These are phyloP conservation scores for Chelmon rostratus DNA, from an alignment of 2,797 vertebrate genomes.

Conservation along the genomic window DNA sequence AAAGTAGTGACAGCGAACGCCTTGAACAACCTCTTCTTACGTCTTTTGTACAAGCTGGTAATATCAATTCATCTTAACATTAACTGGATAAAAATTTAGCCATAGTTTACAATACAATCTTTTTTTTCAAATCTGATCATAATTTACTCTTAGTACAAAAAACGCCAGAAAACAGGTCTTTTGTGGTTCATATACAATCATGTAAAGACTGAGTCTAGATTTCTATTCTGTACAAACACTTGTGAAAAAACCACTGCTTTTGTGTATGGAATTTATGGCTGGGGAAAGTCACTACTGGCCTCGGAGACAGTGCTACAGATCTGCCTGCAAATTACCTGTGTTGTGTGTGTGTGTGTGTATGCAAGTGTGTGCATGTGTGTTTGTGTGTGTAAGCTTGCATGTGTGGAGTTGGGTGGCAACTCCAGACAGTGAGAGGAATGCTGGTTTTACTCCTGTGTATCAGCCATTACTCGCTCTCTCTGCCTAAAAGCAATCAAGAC, in stretches of 20 bases:
- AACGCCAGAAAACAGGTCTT: conserved; percentile 97
- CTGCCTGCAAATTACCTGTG: conserved; percentile 86
- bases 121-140: conserved; percentile 91
- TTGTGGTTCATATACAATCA: conserved; percentile 99
- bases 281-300: conserved; percentile 93
- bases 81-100: conserved; percentile 95
- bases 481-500: conserved; percentile 67
- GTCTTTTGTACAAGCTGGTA: conserved; percentile 93
- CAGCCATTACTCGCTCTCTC: conserved; percentile 72
- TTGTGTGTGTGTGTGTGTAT: conserved; percentile 14
- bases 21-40: conserved; percentile 92
- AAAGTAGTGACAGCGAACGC: conserved; percentile 93
- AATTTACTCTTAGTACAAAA: conserved; percentile 94
- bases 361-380: conserved; percentile 32
- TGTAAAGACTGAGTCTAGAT: conserved; percentile 96
- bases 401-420: conserved; percentile 69
- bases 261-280: conserved; percentile 88
- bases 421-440: conserved; percentile 82
- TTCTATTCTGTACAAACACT: conserved; percentile 95
- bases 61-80: conserved; percentile 87
- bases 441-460: conserved; percentile 79
- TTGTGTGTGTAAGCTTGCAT: conserved; percentile 61
- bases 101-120: conserved; percentile 99
- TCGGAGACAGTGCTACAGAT: conserved; percentile 94
- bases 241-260: conserved; percentile 91